A percentile compares a stretch with the other conserved stretches of the same genome.
Conservation (phyloP, 2,888 invertebrate genomes). For the Amblyteles armatorius region DNA sequence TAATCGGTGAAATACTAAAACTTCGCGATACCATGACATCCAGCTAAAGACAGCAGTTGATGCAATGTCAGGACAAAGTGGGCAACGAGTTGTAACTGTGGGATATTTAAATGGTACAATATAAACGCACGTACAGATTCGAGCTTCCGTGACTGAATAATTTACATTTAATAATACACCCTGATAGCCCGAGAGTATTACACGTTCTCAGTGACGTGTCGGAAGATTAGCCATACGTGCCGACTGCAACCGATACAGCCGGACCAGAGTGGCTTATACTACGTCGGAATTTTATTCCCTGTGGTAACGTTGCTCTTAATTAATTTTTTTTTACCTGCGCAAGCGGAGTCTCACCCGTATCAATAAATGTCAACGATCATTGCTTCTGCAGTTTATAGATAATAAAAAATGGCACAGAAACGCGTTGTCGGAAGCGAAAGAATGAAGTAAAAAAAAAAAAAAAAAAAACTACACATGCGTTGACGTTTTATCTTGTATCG, state of each 20-base stretch:
- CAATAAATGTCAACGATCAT: not conserved
- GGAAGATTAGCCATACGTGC: slow-evolving; percentile 46
- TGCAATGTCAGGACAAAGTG: not conserved
- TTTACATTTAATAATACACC: slow-evolving; percentile 33
- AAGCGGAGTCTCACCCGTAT: not conserved
- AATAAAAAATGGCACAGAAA: not conserved
- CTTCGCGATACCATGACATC: not conserved
- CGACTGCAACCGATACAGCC: slow-evolving; percentile 10
- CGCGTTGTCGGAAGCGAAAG: not conserved
- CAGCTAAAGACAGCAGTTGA: too few species aligned
- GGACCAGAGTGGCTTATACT: slow-evolving; percentile 35
- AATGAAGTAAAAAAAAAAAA: not conserved
- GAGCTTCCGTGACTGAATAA: slow-evolving; percentile 47
- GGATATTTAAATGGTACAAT: slow-evolving; percentile 27
- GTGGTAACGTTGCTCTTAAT: not conserved
- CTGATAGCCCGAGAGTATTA: slow-evolving; percentile 40
- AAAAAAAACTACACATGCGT: not conserved
- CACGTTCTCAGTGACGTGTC: slow-evolving; percentile 35
- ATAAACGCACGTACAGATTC: slow-evolving; percentile 18
- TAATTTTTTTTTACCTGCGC: not conserved
- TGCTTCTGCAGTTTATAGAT: not conserved
- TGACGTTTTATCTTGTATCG: not conserved
- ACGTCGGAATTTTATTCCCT: not conserved
- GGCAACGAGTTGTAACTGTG: not conserved
- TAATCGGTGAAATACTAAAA: not conserved